These are phyloP conservation scores for Drosophila cardini DNA, from an alignment of 1,140 invertebrate species.

Conservation along the genomic window DNA sequence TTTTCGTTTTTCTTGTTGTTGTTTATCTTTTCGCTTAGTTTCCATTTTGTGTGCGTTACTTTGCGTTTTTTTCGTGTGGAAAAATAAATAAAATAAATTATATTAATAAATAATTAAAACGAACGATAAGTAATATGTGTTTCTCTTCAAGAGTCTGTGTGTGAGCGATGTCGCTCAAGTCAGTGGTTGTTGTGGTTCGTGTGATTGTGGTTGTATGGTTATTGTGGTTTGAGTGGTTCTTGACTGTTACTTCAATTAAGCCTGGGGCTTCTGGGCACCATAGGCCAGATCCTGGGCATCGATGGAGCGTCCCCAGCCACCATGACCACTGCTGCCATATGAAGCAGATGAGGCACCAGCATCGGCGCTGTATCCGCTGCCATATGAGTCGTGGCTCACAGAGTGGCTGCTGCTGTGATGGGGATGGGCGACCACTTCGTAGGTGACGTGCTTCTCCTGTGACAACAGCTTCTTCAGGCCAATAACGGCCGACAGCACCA, in stretches of 20 bases:
- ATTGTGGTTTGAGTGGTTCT: conserved; percentile 33
- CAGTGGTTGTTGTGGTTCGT: conserved; percentile 54
- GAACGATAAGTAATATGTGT: conserved; percentile 79
- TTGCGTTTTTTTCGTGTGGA: conserved; percentile 58
- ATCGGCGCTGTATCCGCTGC: conserved; percentile 87
- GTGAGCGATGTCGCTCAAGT: conserved; percentile 62
- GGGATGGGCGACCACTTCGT: conserved; percentile 93
- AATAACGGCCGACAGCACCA: conserved; percentile 92
- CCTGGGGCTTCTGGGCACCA: conserved; percentile 88
- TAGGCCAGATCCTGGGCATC: conserved; percentile 91
- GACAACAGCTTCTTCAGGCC: conserved; percentile 92
- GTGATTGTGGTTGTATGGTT: conserved; percentile 43
- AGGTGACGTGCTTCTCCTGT: conserved; percentile 92
- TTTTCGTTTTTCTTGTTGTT: no score
- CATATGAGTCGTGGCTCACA: conserved; percentile 88
- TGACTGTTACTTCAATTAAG: conserved; percentile 58
- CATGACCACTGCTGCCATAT: conserved; percentile 86
- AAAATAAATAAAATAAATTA: conserved; percentile 84
- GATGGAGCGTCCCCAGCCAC: conserved; percentile 90
- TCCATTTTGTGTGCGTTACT: conserved; percentile 42
- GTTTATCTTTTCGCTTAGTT: conserved; percentile 45
- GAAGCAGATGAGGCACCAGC: conserved; percentile 86
- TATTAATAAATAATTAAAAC: conserved; percentile 84
- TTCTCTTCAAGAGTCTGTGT: conserved; percentile 68
- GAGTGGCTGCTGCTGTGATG: conserved; percentile 89